Evolutionary conservation across 2,888 invertebrate genomes (phyloP).

Genomic region (Shargacucullia verbasci): DNA sequence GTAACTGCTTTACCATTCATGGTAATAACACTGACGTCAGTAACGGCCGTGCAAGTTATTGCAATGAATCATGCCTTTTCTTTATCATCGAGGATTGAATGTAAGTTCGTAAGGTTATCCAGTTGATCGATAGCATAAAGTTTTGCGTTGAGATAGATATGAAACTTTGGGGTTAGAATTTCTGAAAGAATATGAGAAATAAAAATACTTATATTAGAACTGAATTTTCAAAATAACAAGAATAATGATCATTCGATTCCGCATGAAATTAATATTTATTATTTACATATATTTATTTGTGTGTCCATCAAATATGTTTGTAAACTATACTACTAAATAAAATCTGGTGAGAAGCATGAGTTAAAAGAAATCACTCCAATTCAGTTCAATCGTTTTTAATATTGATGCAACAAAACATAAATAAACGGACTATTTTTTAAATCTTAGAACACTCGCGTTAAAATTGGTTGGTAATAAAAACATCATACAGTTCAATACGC

Average conservation of each 20-base stretch:
- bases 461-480: constrained; percentile 4
- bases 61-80: constrained; percentile 31
- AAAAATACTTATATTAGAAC: no score
- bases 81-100: constrained; percentile 10
- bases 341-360: no score
- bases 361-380: background rate
- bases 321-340: no score
- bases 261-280: no score
- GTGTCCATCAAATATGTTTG: no score
- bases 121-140: background rate
- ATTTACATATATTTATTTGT: no score
- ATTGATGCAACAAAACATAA: background rate
- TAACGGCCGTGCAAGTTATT: constrained; percentile 14
- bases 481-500: constrained; percentile 12
- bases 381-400: background rate
- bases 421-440: constrained; percentile 5
- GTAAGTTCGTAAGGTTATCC: background rate
- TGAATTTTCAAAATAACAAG: no score
- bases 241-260: no score
- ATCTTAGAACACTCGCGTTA: background rate
- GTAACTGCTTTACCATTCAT: constrained; percentile 6
- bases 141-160: background rate
- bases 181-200: no score
- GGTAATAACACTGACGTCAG: constrained; percentile 21
- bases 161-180: no score